Percentiles rank a stretch among this genome's conserved stretches.
These are phyloP conservation scores for Eristalis pertinax DNA, from an alignment of 2,888 invertebrate species.

Conservation along the genomic window DNA sequence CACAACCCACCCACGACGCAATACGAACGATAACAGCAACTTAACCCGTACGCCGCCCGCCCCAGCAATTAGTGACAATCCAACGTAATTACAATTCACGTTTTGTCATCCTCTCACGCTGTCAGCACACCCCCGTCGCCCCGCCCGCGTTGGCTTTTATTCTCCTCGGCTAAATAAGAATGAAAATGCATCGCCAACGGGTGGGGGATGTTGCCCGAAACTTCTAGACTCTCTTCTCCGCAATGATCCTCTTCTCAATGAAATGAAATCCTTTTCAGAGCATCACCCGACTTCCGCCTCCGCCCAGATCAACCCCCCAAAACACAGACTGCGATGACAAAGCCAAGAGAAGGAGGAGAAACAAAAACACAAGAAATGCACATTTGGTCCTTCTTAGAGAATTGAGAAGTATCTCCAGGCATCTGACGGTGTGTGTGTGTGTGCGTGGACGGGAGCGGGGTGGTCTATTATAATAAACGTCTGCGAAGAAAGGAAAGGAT, in stretches of 20 bases:
- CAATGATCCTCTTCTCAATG: neutral
- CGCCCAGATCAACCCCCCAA: neutral
- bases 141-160: neutral
- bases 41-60: slow-evolving; percentile 2
- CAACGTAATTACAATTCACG: slow-evolving; percentile 65
- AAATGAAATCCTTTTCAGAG: slow-evolving; percentile 52
- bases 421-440: slow-evolving; percentile 6
- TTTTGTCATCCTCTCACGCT: slow-evolving; percentile 4
- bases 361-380: slow-evolving; percentile 24
- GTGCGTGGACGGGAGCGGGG: slow-evolving; percentile 12
- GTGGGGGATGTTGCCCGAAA: slow-evolving; percentile 29
- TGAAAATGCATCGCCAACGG: slow-evolving; percentile 36
- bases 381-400: slow-evolving; percentile 46
- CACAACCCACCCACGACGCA: neutral
- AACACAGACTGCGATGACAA: neutral
- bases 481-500: slow-evolving; percentile 69
- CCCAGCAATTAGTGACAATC: slow-evolving; percentile 65
- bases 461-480: slow-evolving; percentile 40
- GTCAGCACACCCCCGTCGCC: neutral
- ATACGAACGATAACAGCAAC: slow-evolving; percentile 8
- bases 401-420: slow-evolving; percentile 26
- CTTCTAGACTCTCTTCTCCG: slow-evolving; percentile 24
- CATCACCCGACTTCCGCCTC: neutral
- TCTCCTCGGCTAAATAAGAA: slow-evolving; percentile 26
- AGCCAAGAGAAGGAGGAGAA: neutral